Percentiles rank a stretch among this genome's conserved stretches.
These are phyloP conservation scores for Haliaeetus leucogaster DNA, from an alignment of 2,113 vertebrate species.

Conservation along the genomic window DNA sequence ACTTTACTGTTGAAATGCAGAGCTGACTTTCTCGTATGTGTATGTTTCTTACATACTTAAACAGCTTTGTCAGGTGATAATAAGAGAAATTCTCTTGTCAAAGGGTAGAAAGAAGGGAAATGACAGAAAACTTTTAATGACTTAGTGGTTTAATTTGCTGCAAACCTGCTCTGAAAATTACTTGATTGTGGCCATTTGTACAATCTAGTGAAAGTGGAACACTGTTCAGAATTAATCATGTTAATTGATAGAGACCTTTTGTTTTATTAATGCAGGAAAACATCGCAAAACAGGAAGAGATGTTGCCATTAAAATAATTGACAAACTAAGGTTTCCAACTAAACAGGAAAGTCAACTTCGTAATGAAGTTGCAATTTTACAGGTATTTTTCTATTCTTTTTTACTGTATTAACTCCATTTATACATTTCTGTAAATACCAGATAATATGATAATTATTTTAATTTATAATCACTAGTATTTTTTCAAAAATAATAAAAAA, in stretches of 20 bases:
- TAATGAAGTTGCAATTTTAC: constrained; percentile 97
- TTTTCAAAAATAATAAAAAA: background rate
- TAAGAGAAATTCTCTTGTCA: background rate
- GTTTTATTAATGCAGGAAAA: constrained; percentile 82
- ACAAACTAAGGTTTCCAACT: constrained; percentile 95
- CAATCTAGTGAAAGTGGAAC: background rate
- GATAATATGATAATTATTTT: background rate
- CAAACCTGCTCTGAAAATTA: background rate
- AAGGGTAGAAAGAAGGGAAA: background rate
- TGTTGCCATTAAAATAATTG: constrained; percentile 98
- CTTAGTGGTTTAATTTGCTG: background rate
- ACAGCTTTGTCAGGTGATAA: background rate
- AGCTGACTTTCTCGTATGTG: background rate
- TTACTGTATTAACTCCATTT: background rate
- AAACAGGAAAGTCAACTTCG: constrained; percentile 97
- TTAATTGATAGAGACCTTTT: constrained; percentile 6
- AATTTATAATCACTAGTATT: background rate
- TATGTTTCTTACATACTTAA: background rate
- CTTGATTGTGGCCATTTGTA: background rate
- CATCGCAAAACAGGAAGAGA: constrained; percentile 97
- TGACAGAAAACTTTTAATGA: background rate
- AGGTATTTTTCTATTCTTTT: constrained; percentile 76
- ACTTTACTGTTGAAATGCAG: background rate
- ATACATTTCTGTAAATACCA: background rate
- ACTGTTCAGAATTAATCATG: background rate